Evolutionary conservation across 2,113 vertebrate genomes (phyloP).

Genomic region (Seriola aureovittata): DNA sequence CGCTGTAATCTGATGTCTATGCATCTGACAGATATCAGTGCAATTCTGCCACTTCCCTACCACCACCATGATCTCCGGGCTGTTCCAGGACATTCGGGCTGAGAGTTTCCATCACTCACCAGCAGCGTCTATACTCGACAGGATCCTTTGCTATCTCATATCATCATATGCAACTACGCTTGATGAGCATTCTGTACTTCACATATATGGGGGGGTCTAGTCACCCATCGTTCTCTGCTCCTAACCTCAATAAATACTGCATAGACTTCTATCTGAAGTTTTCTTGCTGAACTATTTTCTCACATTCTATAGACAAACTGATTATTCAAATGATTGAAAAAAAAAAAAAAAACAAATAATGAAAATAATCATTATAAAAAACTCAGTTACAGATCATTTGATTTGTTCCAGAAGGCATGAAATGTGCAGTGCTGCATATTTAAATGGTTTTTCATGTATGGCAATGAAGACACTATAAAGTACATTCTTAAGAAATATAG

Average conservation of each 20-base stretch:
- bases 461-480: background rate
- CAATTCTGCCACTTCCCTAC: background rate
- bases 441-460: background rate
- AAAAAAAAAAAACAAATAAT: background rate
- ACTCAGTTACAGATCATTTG: background rate
- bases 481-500: too few species aligned
- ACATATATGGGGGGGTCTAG: background rate
- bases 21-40: background rate
- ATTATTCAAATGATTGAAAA: background rate
- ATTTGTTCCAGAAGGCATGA: background rate
- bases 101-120: slow-evolving; percentile 10
- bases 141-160: background rate
- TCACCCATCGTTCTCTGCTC: background rate
- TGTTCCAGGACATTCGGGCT: background rate
- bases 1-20: background rate
- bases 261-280: background rate
- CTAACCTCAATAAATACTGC: background rate
- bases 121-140: background rate
- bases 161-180: background rate
- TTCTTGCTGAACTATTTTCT: background rate
- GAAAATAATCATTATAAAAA: background rate
- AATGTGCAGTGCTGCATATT: background rate
- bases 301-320: background rate
- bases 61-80: background rate
- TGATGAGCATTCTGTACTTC: background rate